Evolutionary conservation across 2,113 vertebrate genomes (phyloP).

Genomic region (Gorsachius goisagi): DNA sequence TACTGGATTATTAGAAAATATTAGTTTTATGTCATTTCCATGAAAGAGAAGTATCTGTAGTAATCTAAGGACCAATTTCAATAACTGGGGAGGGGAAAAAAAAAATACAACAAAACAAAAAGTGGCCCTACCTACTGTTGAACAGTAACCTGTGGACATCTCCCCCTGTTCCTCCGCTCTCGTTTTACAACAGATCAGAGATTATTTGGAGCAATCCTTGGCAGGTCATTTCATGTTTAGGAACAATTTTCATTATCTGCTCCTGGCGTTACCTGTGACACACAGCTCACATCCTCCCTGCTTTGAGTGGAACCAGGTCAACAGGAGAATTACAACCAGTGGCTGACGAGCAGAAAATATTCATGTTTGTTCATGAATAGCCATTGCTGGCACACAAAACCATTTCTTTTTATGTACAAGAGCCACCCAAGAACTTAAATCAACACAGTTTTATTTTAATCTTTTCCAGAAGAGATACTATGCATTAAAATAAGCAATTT

Average conservation of each 20-base stretch:
- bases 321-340: background rate
- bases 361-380: rapidly evolving
- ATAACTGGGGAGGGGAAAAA: background rate
- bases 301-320: background rate
- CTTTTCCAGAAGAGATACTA: background rate
- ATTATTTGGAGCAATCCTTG: background rate
- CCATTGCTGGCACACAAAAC: background rate
- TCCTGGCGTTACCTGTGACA: background rate
- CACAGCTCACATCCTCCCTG: background rate
- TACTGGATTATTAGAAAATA: background rate
- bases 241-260: rapidly evolving
- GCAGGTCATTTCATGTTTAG: background rate
- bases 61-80: background rate
- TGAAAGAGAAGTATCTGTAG: background rate
- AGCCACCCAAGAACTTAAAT: background rate
- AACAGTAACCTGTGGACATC: background rate
- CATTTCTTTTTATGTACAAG: rapidly evolving
- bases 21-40: rapidly evolving
- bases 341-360: background rate
- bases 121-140: background rate
- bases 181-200: background rate
- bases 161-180: background rate
- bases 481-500: background rate
- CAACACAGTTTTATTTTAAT: background rate
- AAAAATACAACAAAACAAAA: background rate